Evolutionary conservation across 2,797 vertebrate genomes (phyloP), one percentile per base, ranked within the genome.

Genomic region (Diglossa cyanea): DNA sequence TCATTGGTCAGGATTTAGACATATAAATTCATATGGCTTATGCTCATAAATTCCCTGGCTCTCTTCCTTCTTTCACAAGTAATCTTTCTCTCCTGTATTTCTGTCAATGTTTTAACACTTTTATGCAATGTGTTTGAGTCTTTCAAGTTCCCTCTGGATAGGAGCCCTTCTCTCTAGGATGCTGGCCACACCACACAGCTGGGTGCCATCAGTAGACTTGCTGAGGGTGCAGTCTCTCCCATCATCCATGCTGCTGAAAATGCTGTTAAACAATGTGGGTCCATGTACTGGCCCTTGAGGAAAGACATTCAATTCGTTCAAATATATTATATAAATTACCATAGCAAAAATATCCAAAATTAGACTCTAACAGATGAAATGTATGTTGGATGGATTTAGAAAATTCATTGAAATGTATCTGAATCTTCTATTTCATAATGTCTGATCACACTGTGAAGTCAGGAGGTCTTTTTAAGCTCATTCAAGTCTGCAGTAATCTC

Each of bases 41-140:
- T 90, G 28, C 17, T 80, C 57, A 67, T 25, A 84, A 80, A 83
- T 90, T 67, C 18, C 8, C 10, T 74, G 14, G 0, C 17, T 71
- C 7, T 74, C 12, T 67, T 47, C 17, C 10, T 4, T 44, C 37
- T 90, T 79, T 77, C 63, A 75, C 5, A 25, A 86, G 39, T 35
- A 30, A 62, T 91, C 66, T 88, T 91, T 60, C 33, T 62, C 31
- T 76, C 24, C 33, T 58, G 13, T 31, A 54, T 83, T 94, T 89
- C 74, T 85, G 40, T 82, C 63, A 47, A 50, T 67, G 17, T 74
- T 87, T 65, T 80, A 86, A 71, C 26, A 79, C 24, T 72, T 88
- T 67, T 82, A 72, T 45, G 28, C 3, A 4, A 65, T 2, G 1
- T 4, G 7, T 82, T 93, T 79, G 28, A 68, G 77, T 55, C 19